phyloP scores from a whole-genome alignment of 2,797 vertebrate genomes.

The Lagodon rhomboides region DNA sequence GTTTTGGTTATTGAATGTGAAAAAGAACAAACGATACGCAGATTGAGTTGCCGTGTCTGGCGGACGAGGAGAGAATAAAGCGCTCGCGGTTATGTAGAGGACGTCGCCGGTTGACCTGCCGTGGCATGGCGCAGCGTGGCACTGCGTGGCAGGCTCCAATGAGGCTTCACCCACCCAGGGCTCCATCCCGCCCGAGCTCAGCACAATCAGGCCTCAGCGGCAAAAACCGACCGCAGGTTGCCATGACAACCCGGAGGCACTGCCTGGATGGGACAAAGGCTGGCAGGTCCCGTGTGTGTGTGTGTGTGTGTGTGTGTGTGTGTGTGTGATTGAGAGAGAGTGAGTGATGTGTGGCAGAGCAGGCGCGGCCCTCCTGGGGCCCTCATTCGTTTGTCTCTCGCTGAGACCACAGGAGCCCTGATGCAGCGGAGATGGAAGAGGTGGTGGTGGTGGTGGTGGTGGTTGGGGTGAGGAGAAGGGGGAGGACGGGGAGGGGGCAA shows the following conservation, averaged over 20 bases:
- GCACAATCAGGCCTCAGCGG: conserved; percentile 90
- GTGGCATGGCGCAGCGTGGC: conserved; percentile 45
- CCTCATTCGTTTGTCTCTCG: conserved; percentile 82
- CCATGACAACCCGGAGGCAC: conserved; percentile 93
- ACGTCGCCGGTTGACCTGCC: conserved; percentile 49
- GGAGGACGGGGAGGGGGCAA: conserved; percentile 34
- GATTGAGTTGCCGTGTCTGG: not conserved
- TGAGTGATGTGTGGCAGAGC: conserved; percentile 80
- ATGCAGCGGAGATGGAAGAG: conserved; percentile 73
- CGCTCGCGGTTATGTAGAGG: conserved; percentile 30
- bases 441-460: conserved; percentile 23
- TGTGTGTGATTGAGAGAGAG: conserved; percentile 64
- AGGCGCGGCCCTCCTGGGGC: conserved; percentile 80
- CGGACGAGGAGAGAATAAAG: conserved; percentile 34
- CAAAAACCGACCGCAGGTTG: conserved; percentile 88
- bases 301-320: conserved; percentile 63
- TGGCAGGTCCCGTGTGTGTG: conserved; percentile 84
- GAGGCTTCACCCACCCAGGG: conserved; percentile 64
- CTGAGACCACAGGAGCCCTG: conserved; percentile 82
- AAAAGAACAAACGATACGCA: too few relatives aligned
- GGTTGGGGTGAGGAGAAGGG: conserved; percentile 41
- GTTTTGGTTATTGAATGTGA: too few relatives aligned
- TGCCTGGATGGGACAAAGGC: conserved; percentile 91
- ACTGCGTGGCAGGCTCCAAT: conserved; percentile 51
- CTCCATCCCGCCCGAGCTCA: conserved; percentile 83